These are phyloP conservation scores for Channa maculata DNA, from an alignment of 2,113 vertebrate genomes.

Conservation along the genomic window DNA sequence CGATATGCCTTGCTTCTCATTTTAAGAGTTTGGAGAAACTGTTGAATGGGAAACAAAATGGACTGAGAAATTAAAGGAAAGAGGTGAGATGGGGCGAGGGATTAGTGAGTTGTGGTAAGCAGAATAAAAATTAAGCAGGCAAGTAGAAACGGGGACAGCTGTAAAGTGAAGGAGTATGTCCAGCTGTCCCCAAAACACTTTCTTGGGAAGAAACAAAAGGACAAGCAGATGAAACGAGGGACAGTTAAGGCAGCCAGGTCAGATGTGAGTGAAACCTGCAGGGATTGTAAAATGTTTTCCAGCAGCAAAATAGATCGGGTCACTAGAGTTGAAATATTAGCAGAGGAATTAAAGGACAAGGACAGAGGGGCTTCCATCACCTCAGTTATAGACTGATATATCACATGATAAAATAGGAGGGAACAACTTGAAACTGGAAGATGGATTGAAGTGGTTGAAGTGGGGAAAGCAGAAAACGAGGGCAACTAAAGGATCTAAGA, in stretches of 20 bases:
- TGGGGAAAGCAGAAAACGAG: conserved; percentile 34
- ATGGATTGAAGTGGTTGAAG: conserved; percentile 8
- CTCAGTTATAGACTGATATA: conserved; percentile 19
- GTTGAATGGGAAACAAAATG: conserved; percentile 1
- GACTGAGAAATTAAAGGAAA: conserved; percentile 14
- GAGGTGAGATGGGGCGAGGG: not conserved
- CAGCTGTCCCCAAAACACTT: conserved; percentile 44
- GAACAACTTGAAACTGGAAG: conserved; percentile 7
- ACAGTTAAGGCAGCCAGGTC: not conserved
- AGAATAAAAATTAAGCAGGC: conserved; percentile 3
- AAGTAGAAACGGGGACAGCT: not conserved
- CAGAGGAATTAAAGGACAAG: conserved; percentile 13
- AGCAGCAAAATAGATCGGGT: conserved; percentile 30
- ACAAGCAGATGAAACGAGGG: conserved; percentile 1
- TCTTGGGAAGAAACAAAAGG: not conserved
- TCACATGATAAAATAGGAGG: not conserved
- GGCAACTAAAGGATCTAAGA: conserved; percentile 15
- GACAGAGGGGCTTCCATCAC: conserved; percentile 28
- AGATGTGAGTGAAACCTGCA: not conserved
- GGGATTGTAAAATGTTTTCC: conserved; percentile 27
- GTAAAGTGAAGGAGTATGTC: conserved; percentile 27
- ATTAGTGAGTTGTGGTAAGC: conserved; percentile 7
- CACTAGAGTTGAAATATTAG: not conserved
- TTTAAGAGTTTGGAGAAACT: not conserved
- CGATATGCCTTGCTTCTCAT: no score